Conservation (phyloP, 1,140 invertebrate species). For the Megalonaias nervosa region DNA sequence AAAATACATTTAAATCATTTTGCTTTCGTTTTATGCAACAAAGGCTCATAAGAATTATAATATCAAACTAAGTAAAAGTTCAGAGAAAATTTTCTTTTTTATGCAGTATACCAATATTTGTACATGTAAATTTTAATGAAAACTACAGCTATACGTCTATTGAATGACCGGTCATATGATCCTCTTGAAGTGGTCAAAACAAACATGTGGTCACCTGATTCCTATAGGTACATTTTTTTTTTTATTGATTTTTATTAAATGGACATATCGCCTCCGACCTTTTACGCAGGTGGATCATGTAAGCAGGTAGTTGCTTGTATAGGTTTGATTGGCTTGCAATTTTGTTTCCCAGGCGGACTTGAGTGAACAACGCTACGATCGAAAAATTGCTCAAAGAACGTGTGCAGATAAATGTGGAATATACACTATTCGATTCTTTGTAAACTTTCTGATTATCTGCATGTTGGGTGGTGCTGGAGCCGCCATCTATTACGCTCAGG, state of each 20-base stretch:
- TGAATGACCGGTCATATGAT: too few relatives aligned
- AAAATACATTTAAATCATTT: too few relatives aligned
- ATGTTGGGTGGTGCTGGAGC: slow-evolving; percentile 77
- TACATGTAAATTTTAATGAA: too few relatives aligned
- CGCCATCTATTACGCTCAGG: slow-evolving; percentile 77
- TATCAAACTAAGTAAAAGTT: too few relatives aligned
- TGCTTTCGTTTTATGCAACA: too few relatives aligned
- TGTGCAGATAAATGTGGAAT: slow-evolving; percentile 64
- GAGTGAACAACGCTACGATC: slow-evolving; percentile 41
- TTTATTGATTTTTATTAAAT: not conserved
- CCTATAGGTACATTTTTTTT: not conserved
- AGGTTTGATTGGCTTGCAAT: not conserved
- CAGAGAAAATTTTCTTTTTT: too few relatives aligned
- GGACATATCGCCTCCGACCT: too few relatives aligned
- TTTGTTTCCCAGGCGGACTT: slow-evolving; percentile 49
- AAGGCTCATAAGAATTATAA: too few relatives aligned
- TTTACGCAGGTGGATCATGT: too few relatives aligned
- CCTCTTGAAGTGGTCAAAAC: too few relatives aligned
- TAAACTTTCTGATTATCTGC: slow-evolving; percentile 80
- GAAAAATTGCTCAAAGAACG: slow-evolving; percentile 23
- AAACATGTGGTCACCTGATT: not conserved
- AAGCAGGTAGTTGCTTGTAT: not conserved
- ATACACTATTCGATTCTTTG: slow-evolving; percentile 77
- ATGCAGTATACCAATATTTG: too few relatives aligned
- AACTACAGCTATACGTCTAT: too few relatives aligned